These are phyloP conservation scores for Xylocampa areola DNA, from an alignment of 2,888 invertebrate genomes.

Conservation along the genomic window DNA sequence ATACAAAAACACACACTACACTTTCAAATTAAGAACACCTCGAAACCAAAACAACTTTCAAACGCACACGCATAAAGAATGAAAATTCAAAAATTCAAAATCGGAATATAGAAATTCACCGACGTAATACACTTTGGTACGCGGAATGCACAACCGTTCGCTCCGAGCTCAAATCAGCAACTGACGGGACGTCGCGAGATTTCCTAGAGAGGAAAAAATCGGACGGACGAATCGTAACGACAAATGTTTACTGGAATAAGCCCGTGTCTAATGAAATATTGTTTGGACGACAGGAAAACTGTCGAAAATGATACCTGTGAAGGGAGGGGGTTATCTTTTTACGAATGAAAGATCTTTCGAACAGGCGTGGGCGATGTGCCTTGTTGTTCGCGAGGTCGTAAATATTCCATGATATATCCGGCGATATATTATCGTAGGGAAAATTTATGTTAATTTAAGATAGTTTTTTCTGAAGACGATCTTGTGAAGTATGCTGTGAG, in stretches of 20 bases:
- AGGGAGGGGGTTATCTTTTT: conserved; percentile 7
- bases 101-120: conserved; percentile 32
- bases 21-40: conserved; percentile 36
- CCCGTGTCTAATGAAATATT: conserved; percentile 64
- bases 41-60: conserved; percentile 16
- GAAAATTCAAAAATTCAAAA: conserved; percentile 4
- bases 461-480: neutral
- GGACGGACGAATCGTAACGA: conserved; percentile 20
- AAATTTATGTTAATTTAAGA: neutral
- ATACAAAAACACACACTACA: conserved; percentile 45
- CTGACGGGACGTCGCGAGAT: conserved; percentile 47
- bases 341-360: conserved; percentile 6
- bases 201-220: conserved; percentile 46
- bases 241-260: conserved; percentile 59
- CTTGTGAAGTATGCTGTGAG: neutral
- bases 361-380: conserved; percentile 5
- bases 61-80: conserved; percentile 25
- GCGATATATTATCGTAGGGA: conserved; percentile 2
- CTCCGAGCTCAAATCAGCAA: conserved; percentile 41
- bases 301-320: conserved; percentile 41
- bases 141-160: conserved; percentile 44
- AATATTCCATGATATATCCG: conserved; percentile 11
- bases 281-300: conserved; percentile 51
- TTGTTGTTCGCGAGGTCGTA: conserved; percentile 5
- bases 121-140: conserved; percentile 35